These are phyloP conservation scores for Gymnosoma rotundatum DNA, from an alignment of 2,888 invertebrate species.

Conservation along the genomic window DNA sequence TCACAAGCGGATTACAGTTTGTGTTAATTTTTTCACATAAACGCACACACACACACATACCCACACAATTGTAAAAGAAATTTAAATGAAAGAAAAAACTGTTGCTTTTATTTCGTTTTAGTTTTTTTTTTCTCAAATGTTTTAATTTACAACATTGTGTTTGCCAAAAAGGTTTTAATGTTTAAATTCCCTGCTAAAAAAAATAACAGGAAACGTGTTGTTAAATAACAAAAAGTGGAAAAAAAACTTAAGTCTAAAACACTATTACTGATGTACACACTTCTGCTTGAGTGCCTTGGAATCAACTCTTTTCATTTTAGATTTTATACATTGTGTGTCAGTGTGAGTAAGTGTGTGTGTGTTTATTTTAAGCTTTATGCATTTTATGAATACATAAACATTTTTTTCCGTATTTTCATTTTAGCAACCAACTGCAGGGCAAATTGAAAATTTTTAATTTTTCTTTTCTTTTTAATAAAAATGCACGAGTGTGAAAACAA, in stretches of 20 bases:
- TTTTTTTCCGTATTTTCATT: constrained; percentile 16
- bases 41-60: neutral
- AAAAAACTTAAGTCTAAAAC: constrained; percentile 60
- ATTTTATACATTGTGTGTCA: constrained; percentile 14
- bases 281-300: constrained; percentile 68
- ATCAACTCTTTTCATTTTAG: constrained; percentile 33
- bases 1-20: constrained; percentile 79
- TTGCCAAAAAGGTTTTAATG: constrained; percentile 67
- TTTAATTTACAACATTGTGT: constrained; percentile 69
- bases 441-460: constrained; percentile 79
- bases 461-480: constrained; percentile 51
- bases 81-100: constrained; percentile 60
- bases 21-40: constrained; percentile 76
- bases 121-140: constrained; percentile 43
- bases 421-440: constrained; percentile 51
- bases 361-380: constrained; percentile 65
- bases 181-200: constrained; percentile 52
- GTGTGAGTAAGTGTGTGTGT: neutral
- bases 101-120: constrained; percentile 66
- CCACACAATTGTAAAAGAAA: neutral
- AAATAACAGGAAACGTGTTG: constrained; percentile 55
- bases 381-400: constrained; percentile 67
- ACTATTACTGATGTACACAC: constrained; percentile 69
- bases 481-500: neutral
- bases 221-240: constrained; percentile 19